These are phyloP conservation scores for Spilogale gracilis DNA, from an alignment of 2,113 vertebrate genomes.

Conservation along the genomic window DNA sequence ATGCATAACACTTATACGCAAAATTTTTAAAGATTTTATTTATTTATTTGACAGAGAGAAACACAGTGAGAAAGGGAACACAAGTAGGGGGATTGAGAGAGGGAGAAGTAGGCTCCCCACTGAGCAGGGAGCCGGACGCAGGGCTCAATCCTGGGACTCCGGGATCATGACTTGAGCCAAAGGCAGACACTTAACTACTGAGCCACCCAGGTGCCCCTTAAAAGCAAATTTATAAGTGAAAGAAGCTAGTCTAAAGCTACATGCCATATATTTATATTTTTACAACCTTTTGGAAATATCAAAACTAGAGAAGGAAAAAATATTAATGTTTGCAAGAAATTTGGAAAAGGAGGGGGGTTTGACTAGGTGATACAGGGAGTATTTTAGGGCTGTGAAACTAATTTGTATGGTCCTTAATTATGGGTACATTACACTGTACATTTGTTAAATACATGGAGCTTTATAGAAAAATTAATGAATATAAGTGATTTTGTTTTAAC, in stretches of 20 bases:
- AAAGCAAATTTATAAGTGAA: not conserved
- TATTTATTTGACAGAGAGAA: too few relatives aligned
- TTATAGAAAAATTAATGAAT: not conserved
- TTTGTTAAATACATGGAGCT: not conserved
- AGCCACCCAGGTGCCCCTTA: not conserved
- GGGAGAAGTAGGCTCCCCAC: too few relatives aligned
- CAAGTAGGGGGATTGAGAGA: too few relatives aligned
- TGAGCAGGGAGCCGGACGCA: too few relatives aligned
- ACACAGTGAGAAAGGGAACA: too few relatives aligned
- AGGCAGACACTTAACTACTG: too few relatives aligned
- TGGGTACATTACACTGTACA: not conserved
- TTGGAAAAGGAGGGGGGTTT: not conserved
- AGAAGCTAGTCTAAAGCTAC: not conserved
- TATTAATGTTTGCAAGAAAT: not conserved
- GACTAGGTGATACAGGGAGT: not conserved
- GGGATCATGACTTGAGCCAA: too few relatives aligned
- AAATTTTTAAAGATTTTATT: too few relatives aligned
- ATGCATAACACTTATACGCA: not conserved
- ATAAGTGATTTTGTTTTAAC: not conserved
- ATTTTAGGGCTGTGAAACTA: not conserved
- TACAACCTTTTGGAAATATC: not conserved
- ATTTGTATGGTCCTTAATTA: not conserved
- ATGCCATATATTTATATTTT: not conserved
- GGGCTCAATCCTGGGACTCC: too few relatives aligned
- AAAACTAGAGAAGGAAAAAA: not conserved